These are phyloP conservation scores for Himalopsyche anomala DNA, from an alignment of 2,888 invertebrate genomes.

Conservation along the genomic window DNA sequence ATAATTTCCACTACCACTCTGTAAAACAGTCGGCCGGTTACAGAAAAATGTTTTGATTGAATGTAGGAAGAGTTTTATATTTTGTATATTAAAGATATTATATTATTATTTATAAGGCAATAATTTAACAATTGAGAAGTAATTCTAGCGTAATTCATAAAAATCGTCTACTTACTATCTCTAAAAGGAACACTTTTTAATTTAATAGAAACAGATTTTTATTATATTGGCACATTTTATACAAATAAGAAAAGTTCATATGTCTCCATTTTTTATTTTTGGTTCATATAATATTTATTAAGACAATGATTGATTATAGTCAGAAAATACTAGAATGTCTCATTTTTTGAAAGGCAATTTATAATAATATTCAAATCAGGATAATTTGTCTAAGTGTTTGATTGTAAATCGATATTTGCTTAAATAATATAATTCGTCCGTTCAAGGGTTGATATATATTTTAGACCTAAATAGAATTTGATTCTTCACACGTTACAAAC, in stretches of 20 bases:
- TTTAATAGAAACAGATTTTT: slow-evolving; percentile 8
- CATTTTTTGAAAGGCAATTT: too few species aligned
- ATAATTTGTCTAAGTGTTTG: too few species aligned
- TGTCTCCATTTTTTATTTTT: slow-evolving; percentile 19
- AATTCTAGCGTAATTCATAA: neutral
- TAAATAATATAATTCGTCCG: too few species aligned
- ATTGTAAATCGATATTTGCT: too few species aligned
- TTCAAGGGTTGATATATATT: too few species aligned
- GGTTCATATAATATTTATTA: neutral
- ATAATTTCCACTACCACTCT: neutral
- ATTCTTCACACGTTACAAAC: too few species aligned
- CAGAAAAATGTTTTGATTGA: neutral
- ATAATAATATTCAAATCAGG: too few species aligned
- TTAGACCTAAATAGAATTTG: too few species aligned
- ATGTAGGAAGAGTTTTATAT: neutral
- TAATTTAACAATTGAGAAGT: neutral
- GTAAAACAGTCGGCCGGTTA: neutral
- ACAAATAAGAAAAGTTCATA: neutral
- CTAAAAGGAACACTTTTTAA: slow-evolving; percentile 60
- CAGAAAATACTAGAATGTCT: too few species aligned
- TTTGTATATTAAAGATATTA: neutral
- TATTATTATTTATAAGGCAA: neutral
- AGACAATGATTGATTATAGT: neutral
- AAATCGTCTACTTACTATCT: slow-evolving; percentile 29
- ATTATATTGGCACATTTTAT: slow-evolving; percentile 50